Conservation (phyloP, 1,140 invertebrate species). For the Neodiprion pinetum region DNA sequence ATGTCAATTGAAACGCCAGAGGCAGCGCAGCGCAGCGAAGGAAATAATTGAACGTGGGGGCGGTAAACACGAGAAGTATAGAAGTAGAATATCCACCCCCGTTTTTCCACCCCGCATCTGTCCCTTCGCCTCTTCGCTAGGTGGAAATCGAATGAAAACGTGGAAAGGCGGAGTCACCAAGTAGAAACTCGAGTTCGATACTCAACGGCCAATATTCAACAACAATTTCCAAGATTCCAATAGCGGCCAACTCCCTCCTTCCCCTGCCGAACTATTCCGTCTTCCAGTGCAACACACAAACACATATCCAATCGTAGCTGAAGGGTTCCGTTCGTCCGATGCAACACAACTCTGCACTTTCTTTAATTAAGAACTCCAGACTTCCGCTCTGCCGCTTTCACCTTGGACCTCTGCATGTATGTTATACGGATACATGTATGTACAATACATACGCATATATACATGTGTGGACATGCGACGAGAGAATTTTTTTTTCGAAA, state of each 20-base stretch:
- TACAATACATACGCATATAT: not conserved
- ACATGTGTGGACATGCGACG: not conserved
- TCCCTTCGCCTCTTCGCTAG: not conserved
- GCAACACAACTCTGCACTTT: slow-evolving; percentile 44
- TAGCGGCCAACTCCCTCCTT: not conserved
- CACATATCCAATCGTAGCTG: not conserved
- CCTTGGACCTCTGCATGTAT: not conserved
- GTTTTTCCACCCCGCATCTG: not conserved
- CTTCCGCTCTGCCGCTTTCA: not conserved
- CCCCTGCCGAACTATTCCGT: not conserved
- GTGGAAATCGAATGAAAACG: slow-evolving; percentile 2
- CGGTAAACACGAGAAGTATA: not conserved
- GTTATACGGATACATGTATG: too few species aligned
- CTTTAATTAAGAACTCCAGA: slow-evolving; percentile 43
- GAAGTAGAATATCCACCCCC: not conserved
- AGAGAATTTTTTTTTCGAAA: not conserved
- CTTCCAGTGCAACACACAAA: not conserved
- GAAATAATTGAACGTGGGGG: not conserved
- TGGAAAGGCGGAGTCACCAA: not conserved
- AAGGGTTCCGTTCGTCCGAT: not conserved
- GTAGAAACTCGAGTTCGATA: slow-evolving; percentile 7
- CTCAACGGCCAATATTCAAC: slow-evolving; percentile 7
- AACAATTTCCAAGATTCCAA: slow-evolving; percentile 7
- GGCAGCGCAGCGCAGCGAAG: not conserved
- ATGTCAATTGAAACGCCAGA: too few species aligned